These are phyloP conservation scores for Protosalanx chinensis DNA, from an alignment of 2,797 vertebrate genomes.

Conservation along the genomic window DNA sequence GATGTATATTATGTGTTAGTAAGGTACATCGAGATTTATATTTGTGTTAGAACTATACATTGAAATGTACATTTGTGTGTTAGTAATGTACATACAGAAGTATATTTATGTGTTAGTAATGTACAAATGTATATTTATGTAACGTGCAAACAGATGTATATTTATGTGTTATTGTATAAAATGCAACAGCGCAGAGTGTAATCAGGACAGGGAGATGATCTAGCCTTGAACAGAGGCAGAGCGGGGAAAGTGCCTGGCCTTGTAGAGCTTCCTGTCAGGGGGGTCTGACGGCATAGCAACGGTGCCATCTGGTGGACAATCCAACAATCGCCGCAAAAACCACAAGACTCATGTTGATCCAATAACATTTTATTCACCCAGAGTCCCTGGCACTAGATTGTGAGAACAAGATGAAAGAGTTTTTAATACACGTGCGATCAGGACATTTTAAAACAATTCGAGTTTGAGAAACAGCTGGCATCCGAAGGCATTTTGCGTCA, in stretches of 20 bases:
- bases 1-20: too few species aligned
- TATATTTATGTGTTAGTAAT: too few species aligned
- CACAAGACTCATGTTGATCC: not conserved
- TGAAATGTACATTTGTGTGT: too few species aligned
- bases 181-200: too few species aligned
- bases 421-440: not conserved
- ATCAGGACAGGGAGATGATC: too few species aligned
- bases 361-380: not conserved
- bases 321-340: not conserved
- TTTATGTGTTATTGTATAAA: too few species aligned
- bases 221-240: not conserved
- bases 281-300: not conserved
- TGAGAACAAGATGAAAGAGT: not conserved
- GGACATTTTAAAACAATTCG: not conserved
- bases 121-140: too few species aligned
- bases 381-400: not conserved
- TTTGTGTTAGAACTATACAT: too few species aligned
- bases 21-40: too few species aligned
- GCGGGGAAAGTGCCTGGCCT: not conserved
- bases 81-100: too few species aligned
- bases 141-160: too few species aligned
- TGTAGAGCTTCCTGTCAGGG: not conserved
- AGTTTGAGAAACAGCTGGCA: not conserved
- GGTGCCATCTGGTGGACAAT: not conserved
- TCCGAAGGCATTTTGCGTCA: not conserved